Evolutionary conservation across 2,888 invertebrate genomes (phyloP), one percentile per base, ranked within the genome.

Genomic region (Clistopyga incitator): DNA sequence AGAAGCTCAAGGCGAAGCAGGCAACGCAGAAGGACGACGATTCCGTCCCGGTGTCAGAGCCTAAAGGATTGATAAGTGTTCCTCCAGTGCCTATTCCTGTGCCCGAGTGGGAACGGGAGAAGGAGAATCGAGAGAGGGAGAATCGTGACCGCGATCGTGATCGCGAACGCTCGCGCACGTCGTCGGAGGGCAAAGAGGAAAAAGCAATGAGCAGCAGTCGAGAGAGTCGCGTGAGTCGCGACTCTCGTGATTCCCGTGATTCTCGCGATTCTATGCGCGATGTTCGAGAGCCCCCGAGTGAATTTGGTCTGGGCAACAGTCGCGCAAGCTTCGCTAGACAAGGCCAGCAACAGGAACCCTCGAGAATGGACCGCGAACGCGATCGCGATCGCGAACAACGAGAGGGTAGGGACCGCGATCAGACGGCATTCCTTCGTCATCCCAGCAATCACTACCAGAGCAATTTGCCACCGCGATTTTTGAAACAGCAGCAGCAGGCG

Each of bases 401-500:
- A 34, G 88, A 90, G 11, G 90, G 89, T 54, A 94, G 95, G 75
- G 95, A 95, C 87, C 93, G 94, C 72, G 95, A 95, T 87, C 94
- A 93, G 50, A 94, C 95, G 1, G 95, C 94, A 38, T 97, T 96
- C 91, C 96, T 96, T 8, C 95, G 96, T 89, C 95, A 96, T 86
- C 4, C 25, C 6, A 59, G 29, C 29, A 59, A 13, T 42, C 64
- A 42, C 42, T 97, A 97, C 93, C 97, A 97, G 93, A 96, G 95
- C 71, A 96, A 97, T 93, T 95, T 98, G 90, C 98, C 98, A 75
- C 98, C 98, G 18, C 95, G 98, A 81, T 97, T 98, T 93, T 95
- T 96, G 89, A 97, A 96, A 89, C 97, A 97, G 89, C 97, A 96
- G 89, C 97, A 97, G 89, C 97, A 95, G 95, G 86, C 95, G 94